Base-by-base conservation (phyloP, 1,140 invertebrate species). In the Marisa cornuarietis region DNA sequence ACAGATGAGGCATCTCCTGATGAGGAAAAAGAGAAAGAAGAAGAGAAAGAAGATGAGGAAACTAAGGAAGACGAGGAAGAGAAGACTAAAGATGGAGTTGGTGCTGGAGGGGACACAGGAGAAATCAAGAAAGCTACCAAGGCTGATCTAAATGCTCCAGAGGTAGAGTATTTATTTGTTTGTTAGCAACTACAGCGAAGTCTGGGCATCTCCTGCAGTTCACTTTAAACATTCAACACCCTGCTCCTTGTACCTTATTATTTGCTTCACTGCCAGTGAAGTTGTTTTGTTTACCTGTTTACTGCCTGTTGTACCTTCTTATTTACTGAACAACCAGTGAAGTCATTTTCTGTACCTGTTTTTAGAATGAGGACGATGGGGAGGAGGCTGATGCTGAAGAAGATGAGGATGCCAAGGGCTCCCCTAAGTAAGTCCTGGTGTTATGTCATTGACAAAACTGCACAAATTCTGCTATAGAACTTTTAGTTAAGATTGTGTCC, bases 1-100 rank as follows among this genome's bases (percentile, higher is more conserved):
- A 94, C 93, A 80, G 93, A 94, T 90, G 93, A 91, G 80, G 77
- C 88, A 61, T 88, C 89, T 69, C 91, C 92, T 69, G 93, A 94
- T 88, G 91, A 88, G 82, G 91, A 91, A 71, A 86, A 83, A 75
- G 84, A 83, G 49, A 81, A 86, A 66, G 91, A 87, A 42, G 83
- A 82, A 62, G 87, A 85, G 71, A 84, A 85, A 78, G 85, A 83
- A 31, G 82, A 78, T 49, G 80, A 78, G 18, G 77, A 71, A 31
- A 58, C 72, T 8, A 58, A 74, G 26, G 52, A 82, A 20, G 78
- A 66, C 42, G 75, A 80, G 20, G 80, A 73, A 65, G 82, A 82
- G 26, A 79, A 83, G 68, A 78, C 80, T 31, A 75, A 61, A 22
- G 81, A 81, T 62, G 82, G 76, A 22, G 82, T 73, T 7, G 80